A percentile compares a stretch with the other conserved stretches of the same genome.
Evolutionary conservation across 1,140 invertebrate genomes (phyloP).

Genomic region (Venturia canescens): DNA sequence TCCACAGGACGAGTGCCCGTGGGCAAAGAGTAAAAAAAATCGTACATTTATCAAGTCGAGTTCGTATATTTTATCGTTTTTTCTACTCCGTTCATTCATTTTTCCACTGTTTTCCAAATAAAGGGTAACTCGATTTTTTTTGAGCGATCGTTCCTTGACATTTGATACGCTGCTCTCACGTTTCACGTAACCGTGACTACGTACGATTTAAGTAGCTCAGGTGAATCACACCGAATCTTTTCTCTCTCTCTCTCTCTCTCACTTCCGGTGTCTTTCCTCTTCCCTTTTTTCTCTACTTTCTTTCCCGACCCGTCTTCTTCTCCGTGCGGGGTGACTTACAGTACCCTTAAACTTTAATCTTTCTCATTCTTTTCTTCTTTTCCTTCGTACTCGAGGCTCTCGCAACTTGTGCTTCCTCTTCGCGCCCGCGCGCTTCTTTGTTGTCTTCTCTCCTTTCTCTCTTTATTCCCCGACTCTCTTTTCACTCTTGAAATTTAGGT

Average conservation of each 20-base stretch:
- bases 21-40: background rate
- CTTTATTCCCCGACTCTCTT: constrained; percentile 19
- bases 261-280: background rate
- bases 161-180: background rate
- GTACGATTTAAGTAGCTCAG: constrained; percentile 51
- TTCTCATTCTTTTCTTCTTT: constrained; percentile 39
- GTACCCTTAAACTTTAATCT: constrained; percentile 50
- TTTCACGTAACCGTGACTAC: constrained; percentile 47
- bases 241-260: background rate
- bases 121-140: background rate
- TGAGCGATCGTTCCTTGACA: background rate
- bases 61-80: background rate
- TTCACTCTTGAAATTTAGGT: constrained; percentile 51
- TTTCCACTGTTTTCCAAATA: background rate
- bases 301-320: background rate
- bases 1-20: too few species aligned
- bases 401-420: background rate
- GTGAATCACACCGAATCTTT: constrained; percentile 44
- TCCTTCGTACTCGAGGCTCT: constrained; percentile 36
- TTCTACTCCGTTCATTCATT: background rate
- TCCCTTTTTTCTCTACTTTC: background rate
- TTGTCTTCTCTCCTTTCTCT: constrained; percentile 41
- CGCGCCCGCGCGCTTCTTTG: constrained; percentile 12
- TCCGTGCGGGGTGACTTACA: constrained; percentile 44
- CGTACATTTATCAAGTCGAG: background rate